Evolutionary conservation across 2,888 invertebrate genomes (phyloP), one percentile per base, ranked within the genome.

Genomic region (Agonum fuliginosum): DNA sequence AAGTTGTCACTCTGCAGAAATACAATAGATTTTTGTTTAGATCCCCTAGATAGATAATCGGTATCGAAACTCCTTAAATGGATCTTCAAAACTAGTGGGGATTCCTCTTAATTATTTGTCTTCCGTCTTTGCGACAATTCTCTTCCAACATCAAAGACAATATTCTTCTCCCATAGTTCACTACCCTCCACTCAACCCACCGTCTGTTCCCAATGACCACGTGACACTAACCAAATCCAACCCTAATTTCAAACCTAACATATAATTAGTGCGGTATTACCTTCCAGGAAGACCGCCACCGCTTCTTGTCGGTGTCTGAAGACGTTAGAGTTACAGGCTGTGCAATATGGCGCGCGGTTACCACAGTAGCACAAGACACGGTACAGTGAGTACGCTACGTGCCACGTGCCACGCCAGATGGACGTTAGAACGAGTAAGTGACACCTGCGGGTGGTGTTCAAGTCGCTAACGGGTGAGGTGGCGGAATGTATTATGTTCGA

Each of bases 301-400:
- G 22, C 19, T 27, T 20, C 10, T 51, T 37, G 46, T 17, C 46
- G 71, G 46, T 71, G 24, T 54, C 24, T 22, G 27, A 54, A 54
- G 54, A 54, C 54, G 24, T 54, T 54, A 20, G 34, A 20, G 30
- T 34, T 34, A 70, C 10, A 24, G 73, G 54, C 20, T 27, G 73
- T 73, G 73, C 73, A 73, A 73, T 73, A 73, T 73, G 73, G 73
- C 46, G 70, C 17, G 34, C 27, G 24, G 8, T 17, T 19, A 3
- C 14, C 3, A 19, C 22, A 27, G n/a, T 5, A 10, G 54, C 24
- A 22, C 24, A 22, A 8, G 17, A 51, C 30, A 71, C 51, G 27
- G 17, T 34, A 27, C 71, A 51, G 3, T 51, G 51, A 4, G 17
- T 30, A 34, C 71, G 10, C 19, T 30, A 34, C 71, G 30, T 30